Base-by-base conservation (phyloP, 2,888 invertebrate species). In the Lathronympha strigana region DNA sequence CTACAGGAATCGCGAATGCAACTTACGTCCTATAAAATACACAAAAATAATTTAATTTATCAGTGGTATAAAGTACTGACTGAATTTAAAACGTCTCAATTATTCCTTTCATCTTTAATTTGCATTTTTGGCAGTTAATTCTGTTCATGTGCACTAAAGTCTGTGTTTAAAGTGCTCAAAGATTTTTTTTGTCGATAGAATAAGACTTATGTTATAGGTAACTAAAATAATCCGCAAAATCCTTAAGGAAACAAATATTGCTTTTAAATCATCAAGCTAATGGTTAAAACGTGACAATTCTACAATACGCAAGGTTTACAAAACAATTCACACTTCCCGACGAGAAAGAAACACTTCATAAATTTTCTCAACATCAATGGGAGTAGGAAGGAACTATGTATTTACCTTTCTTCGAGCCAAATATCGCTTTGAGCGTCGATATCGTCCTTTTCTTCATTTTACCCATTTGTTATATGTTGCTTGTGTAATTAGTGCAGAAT, bases 361-460 rank as follows among this genome's bases (percentile, higher is more conserved):
- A 43, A 67, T 54, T 58, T 60, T n/a, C 67, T 11, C 28, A 49
- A 45, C 25, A 51, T 64, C 50, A 50, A 66, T 61, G 38, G 51
- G 63, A 58, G 58, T 55, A 63, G 67, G 68, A 63, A 47, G 11
- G 11, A 21, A 6, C 11, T 21, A 4, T 43, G 15, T 57, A 74
- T 73, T 76, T 80, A 91, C 92, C 87, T 87, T 91, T 92, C 71
- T 87, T 92, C 5, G 88, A 87, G 62, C 90, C 82, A 73, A 92
- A 91, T 73, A 92, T 79, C 28, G 92, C 88, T 76, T 90, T 92
- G 28, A 92, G 82, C 74, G 90, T 92, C 25, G 88, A 90, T 79
- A 91, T 79, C 23, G 92, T 90, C 74, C 90, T 84, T 74, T 91
- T 92, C 86, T 92, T 92, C 92, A 91, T 91, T 71, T 81, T 86